phyloP scores from a whole-genome alignment of 2,888 invertebrate genomes.

The Callyntrura guangdongensis region DNA sequence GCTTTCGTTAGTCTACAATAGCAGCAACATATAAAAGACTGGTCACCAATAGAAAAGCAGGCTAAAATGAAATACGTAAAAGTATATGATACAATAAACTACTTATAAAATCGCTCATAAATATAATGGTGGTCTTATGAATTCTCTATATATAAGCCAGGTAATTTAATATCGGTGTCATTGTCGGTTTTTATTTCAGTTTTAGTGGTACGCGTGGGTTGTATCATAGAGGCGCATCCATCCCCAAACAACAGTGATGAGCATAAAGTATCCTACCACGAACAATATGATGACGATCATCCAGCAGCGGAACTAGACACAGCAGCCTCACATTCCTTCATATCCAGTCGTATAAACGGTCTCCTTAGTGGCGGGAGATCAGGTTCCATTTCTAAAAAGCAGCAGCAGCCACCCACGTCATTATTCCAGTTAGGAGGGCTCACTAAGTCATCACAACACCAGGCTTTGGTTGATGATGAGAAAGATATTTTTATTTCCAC shows the following conservation, averaged over 20 bases:
- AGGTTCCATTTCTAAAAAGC: slow-evolving; percentile 67
- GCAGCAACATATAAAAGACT: background rate
- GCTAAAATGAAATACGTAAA: too few relatives aligned
- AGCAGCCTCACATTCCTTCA: slow-evolving; percentile 73
- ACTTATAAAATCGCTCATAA: too few relatives aligned
- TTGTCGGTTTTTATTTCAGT: slow-evolving; percentile 78
- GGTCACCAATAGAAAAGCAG: too few relatives aligned
- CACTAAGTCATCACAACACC: slow-evolving; percentile 17
- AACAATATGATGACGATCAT: background rate
- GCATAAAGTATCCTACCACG: slow-evolving; percentile 40
- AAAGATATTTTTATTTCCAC: slow-evolving; percentile 52
- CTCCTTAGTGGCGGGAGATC: slow-evolving; percentile 50
- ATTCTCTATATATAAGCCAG: background rate
- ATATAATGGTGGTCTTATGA: background rate
- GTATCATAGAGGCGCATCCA: slow-evolving; percentile 83
- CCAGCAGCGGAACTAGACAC: slow-evolving; percentile 64
- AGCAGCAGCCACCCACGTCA: slow-evolving; percentile 48
- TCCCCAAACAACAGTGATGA: slow-evolving; percentile 67
- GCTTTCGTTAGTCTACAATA: background rate
- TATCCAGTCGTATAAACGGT: slow-evolving; percentile 61
- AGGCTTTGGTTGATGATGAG: slow-evolving; percentile 37
- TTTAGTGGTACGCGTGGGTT: slow-evolving; percentile 83
- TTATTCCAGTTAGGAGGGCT: slow-evolving; percentile 48
- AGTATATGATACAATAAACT: too few relatives aligned
- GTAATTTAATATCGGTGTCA: slow-evolving; percentile 51